phyloP scores from a whole-genome alignment of 2,797 vertebrate genomes.

The Urocyon cinereoargenteus region DNA sequence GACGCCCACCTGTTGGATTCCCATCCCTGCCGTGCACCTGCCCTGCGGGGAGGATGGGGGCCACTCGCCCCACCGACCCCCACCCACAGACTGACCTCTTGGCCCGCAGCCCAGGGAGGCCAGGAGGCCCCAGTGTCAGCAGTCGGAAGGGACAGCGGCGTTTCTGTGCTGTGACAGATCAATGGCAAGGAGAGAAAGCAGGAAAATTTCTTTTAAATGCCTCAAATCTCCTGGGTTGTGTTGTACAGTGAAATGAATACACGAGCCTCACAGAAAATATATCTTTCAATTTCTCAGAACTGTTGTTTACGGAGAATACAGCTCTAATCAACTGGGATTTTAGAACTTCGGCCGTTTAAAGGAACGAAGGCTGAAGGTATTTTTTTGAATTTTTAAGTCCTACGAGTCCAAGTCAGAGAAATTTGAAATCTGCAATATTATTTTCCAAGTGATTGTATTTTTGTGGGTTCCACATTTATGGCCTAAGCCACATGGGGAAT shows the following conservation, averaged over 20 bases:
- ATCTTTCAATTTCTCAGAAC: slow-evolving; percentile 76
- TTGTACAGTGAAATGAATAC: slow-evolving; percentile 73
- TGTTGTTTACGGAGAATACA: slow-evolving; percentile 67
- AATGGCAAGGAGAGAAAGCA: slow-evolving; percentile 58
- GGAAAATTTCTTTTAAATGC: slow-evolving; percentile 72
- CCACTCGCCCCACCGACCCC: rapidly evolving
- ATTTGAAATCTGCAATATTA: not conserved
- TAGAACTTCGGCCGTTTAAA: not conserved
- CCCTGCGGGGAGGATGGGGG: rapidly evolving
- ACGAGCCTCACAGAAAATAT: slow-evolving; percentile 49
- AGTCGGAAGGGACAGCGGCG: not conserved
- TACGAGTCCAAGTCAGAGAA: slow-evolving; percentile 9
- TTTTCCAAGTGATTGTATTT: slow-evolving; percentile 44
- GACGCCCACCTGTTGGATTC: not conserved
- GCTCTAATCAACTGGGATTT: slow-evolving; percentile 68
- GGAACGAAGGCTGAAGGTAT: not conserved
- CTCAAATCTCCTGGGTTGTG: slow-evolving; percentile 65
- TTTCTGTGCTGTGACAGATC: slow-evolving; percentile 7
- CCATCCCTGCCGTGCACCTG: not conserved
- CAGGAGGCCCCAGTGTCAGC: not conserved
- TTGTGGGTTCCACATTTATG: not conserved
- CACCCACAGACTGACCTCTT: rapidly evolving
- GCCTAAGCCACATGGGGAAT: not conserved
- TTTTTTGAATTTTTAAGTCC: not conserved
- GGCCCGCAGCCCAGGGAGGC: not conserved